phyloP scores from a whole-genome alignment of 2,888 invertebrate genomes.

The Oscheius sp. region DNA sequence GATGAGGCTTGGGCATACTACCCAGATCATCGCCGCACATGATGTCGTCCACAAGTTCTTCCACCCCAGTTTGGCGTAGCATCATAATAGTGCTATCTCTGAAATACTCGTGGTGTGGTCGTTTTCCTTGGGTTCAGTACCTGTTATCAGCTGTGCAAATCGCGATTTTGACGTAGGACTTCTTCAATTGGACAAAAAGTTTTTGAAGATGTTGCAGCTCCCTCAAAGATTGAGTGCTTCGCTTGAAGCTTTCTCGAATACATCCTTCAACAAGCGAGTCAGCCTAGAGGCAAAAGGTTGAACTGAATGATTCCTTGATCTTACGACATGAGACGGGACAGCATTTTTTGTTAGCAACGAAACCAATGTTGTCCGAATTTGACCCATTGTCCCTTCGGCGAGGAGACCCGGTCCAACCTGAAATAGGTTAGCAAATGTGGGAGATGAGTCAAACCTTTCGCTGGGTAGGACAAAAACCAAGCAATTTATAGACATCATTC shows the following conservation, averaged over 20 bases:
- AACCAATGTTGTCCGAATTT: slow-evolving; percentile 59
- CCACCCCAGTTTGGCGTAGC: slow-evolving; percentile 57
- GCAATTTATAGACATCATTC: slow-evolving; percentile 35
- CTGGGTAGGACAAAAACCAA: slow-evolving; percentile 46
- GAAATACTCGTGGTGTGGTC: not conserved
- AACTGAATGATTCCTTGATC: not conserved
- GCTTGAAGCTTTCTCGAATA: slow-evolving; percentile 69
- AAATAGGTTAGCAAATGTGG: slow-evolving; percentile 32
- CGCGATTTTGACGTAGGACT: slow-evolving; percentile 72
- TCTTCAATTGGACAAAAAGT: slow-evolving; percentile 71
- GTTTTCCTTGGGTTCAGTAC: slow-evolving; percentile 29
- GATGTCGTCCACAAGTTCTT: slow-evolving; percentile 71
- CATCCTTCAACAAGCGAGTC: slow-evolving; percentile 63
- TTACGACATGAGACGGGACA: not conserved
- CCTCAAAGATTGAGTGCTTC: slow-evolving; percentile 65
- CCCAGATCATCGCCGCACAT: slow-evolving; percentile 73
- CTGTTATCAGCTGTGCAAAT: slow-evolving; percentile 72
- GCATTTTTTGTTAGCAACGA: slow-evolving; percentile 1
- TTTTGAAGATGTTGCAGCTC: slow-evolving; percentile 71
- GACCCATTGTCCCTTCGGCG: slow-evolving; percentile 70
- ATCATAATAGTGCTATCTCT: slow-evolving; percentile 61
- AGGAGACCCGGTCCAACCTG: slow-evolving; percentile 71
- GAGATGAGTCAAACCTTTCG: slow-evolving; percentile 35
- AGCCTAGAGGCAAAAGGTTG: slow-evolving; percentile 33
- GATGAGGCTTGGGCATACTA: slow-evolving; percentile 72